Evolutionary conservation across 2,797 vertebrate species (phyloP).

Genomic region (Enoplosus armatus): DNA sequence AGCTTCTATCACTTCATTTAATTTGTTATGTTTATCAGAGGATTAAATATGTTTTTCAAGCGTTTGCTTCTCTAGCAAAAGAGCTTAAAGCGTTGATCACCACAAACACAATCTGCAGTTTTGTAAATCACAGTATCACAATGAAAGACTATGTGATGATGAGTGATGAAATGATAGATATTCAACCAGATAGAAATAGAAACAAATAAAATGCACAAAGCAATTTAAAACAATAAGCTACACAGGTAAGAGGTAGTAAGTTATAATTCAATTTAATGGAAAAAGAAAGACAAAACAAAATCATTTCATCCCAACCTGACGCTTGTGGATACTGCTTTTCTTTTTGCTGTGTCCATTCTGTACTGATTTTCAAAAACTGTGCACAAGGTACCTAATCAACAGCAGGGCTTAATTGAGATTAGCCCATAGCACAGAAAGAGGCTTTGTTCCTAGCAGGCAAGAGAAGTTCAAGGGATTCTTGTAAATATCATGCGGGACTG

Average conservation of each 20-base stretch:
- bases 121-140: not conserved
- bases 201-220: conserved; percentile 7
- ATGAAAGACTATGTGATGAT: not conserved
- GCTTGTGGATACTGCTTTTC: conserved; percentile 21
- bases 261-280: conserved; percentile 34
- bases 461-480: conserved; percentile 71
- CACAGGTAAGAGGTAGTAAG: no score
- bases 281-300: conserved; percentile 9
- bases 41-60: conserved; percentile 51
- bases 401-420: conserved; percentile 70
- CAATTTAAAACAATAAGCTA: conserved; percentile 8
- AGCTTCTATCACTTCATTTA: conserved; percentile 41
- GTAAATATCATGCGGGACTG: conserved; percentile 77
- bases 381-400: conserved; percentile 55
- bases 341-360: conserved; percentile 37
- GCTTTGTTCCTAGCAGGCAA: conserved; percentile 62
- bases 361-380: conserved; percentile 45
- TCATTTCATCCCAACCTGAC: conserved; percentile 15
- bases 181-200: conserved; percentile 6
- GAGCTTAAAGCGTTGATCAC: conserved; percentile 30
- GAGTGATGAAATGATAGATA: conserved; percentile 31
- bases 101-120: not conserved
- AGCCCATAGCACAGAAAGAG: conserved; percentile 42
- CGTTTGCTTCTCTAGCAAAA: conserved; percentile 36
- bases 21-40: conserved; percentile 52